phyloP scores from a whole-genome alignment of 2,113 vertebrate genomes.

The Lampris incognitus region DNA sequence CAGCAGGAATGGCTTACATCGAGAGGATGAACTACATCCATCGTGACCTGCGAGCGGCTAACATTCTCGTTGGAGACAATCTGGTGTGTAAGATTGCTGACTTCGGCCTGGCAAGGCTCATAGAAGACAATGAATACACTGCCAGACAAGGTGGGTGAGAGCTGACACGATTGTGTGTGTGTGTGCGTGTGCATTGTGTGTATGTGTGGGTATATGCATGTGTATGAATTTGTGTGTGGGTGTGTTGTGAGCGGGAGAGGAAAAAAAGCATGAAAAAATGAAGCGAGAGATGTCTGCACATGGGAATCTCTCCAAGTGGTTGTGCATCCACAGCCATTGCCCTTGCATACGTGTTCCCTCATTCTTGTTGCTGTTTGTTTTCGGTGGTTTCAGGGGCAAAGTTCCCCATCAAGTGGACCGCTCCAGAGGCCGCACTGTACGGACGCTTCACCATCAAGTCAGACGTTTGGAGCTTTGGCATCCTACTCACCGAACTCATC shows the following conservation, averaged over 20 bases:
- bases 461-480: conserved; percentile 97
- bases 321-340: conserved; percentile 54
- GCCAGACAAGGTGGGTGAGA: conserved; percentile 95
- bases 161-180: background rate
- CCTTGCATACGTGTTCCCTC: conserved; percentile 60
- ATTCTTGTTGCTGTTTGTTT: conserved; percentile 56
- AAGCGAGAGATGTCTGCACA: conserved; percentile 1
- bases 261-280: no score
- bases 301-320: conserved; percentile 37
- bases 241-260: conserved; percentile 1
- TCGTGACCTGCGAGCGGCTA: conserved; percentile 94
- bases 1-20: conserved; percentile 96
- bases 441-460: conserved; percentile 98
- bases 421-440: conserved; percentile 94
- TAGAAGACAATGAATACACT: conserved; percentile 96
- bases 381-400: conserved; percentile 89
- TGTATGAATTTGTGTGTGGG: conserved; percentile 12
- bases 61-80: conserved; percentile 95
- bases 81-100: conserved; percentile 97
- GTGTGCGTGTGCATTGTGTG: background rate
- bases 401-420: conserved; percentile 99
- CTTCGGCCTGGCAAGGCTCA: conserved; percentile 96
- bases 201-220: background rate
- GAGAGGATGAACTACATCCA: conserved; percentile 99
- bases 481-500: conserved; percentile 95